These are phyloP conservation scores for Cheilinus undulatus DNA, from an alignment of 2,113 vertebrate genomes.

Conservation along the genomic window DNA sequence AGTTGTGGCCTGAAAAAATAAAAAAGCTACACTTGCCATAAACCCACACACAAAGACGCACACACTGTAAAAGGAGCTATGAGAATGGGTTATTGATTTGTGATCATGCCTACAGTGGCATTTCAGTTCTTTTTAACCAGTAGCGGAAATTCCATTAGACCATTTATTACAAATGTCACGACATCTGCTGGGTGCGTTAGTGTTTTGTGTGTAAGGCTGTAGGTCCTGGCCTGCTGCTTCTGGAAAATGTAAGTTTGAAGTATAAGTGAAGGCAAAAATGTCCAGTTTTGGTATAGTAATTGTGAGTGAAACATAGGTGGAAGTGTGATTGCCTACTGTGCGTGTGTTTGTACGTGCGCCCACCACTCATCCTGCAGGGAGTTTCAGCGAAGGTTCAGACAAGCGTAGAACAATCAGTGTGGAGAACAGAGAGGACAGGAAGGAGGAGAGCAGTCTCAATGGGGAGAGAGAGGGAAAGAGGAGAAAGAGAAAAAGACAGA, in stretches of 20 bases:
- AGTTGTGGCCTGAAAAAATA: not conserved
- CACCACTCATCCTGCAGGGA: conserved; percentile 49
- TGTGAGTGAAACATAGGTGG: conserved; percentile 4
- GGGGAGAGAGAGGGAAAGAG: conserved; percentile 13
- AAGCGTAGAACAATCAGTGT: conserved; percentile 37
- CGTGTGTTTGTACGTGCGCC: conserved; percentile 4
- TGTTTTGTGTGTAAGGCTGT: not conserved
- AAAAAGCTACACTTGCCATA: not conserved
- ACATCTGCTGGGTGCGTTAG: conserved; percentile 11
- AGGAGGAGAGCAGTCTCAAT: conserved; percentile 28
- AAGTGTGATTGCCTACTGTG: not conserved
- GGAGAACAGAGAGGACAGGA: conserved; percentile 32
- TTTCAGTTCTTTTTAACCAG: conserved; percentile 66
- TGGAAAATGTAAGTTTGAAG: not conserved
- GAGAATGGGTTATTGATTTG: conserved; percentile 68
- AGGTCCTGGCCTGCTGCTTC: not conserved
- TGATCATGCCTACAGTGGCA: conserved; percentile 69
- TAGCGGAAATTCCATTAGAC: conserved; percentile 51
- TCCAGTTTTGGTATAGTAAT: not conserved
- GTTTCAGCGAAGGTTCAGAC: conserved; percentile 39
- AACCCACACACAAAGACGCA: not conserved
- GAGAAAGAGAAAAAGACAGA: conserved; percentile 1
- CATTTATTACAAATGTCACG: conserved; percentile 65
- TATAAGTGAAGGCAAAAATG: not conserved
- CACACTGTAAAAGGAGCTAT: conserved; percentile 33